Base-by-base conservation (phyloP, 2,888 invertebrate species). In the Drosophila paramelanica region DNA sequence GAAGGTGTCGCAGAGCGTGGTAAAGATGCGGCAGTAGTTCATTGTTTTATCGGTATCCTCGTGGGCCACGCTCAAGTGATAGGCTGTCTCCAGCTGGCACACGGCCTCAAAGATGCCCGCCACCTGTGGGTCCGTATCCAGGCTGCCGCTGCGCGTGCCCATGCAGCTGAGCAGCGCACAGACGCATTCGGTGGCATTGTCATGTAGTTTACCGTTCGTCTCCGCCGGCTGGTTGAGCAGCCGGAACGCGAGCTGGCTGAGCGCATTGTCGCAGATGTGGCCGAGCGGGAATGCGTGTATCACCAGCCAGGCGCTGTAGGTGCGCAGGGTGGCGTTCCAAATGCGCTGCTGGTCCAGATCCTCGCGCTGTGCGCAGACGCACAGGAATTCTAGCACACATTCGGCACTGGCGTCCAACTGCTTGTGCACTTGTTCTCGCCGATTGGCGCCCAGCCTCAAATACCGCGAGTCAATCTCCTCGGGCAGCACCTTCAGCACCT, bases 1-100 rank as follows among this genome's bases (percentile, higher is more conserved):
- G 92, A 98, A 97, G 7, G 98, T 95, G 93, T 99, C 99, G 0
- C 96, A 98, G 17, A 90, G 81, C 3, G 89, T 98, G 2, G 99
- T 98, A 91, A 99, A 99, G 79, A 99, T 95, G 76, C 98, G 95
- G 78, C 98, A 98, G 92, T 97, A 98, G 92, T 98, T 98, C 71
- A 97, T 95, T 2, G 97, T 96, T 94, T 97, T 98, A 93, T 98
- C 98, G 76, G 96, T 96, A 89, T 99, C 98, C 92, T 99, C 99
- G 70, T 96, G 96, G 2, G 97, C 97, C 2, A 98, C 98, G 2
- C 98, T 96, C 90, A 97, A 93, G 88, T 98, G 97, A 91, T 98
- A 99, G 13, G 97, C 95, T 73, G 96, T 95, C 84, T 97, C 97
- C 68, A 99, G 93, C 36, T 95, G 93, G 73, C 96, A 93, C 43